These are phyloP conservation scores for Eulacestoma nigropectus DNA, from an alignment of 2,113 vertebrate genomes.

Conservation along the genomic window DNA sequence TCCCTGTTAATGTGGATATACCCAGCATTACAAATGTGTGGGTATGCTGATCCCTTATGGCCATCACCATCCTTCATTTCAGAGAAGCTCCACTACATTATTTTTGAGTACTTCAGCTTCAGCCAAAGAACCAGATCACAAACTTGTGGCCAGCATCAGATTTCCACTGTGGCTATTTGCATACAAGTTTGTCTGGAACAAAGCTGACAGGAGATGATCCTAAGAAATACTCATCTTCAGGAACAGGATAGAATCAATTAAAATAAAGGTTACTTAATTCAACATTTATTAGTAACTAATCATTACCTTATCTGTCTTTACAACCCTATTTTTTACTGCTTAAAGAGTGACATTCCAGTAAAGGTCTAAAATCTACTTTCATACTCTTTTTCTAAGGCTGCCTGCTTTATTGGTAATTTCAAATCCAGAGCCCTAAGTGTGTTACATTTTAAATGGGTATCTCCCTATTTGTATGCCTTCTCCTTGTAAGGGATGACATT, in stretches of 20 bases:
- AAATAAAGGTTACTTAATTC: not conserved
- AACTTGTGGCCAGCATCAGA: not conserved
- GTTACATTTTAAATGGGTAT: not conserved
- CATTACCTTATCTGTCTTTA: not conserved
- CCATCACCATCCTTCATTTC: not conserved
- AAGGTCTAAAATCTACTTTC: not conserved
- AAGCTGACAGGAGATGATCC: not conserved
- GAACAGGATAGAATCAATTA: not conserved
- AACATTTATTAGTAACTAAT: not conserved
- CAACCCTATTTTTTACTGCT: not conserved
- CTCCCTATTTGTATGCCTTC: not conserved
- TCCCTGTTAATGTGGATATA: not conserved
- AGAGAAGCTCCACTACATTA: not conserved
- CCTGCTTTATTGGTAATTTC: not conserved
- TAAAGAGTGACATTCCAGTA: not conserved
- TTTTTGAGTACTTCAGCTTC: not conserved
- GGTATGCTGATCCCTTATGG: not conserved
- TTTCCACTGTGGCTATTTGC: not conserved
- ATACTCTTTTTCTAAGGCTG: not conserved
- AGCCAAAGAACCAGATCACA: not conserved
- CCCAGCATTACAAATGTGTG: not conserved
- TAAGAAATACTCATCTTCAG: not conserved
- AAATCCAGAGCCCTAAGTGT: not conserved
- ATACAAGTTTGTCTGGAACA: not conserved
- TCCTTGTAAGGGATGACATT: not conserved